Percentiles rank a stretch among this genome's conserved stretches.
Evolutionary conservation across 2,113 vertebrate species (phyloP).

Genomic region (Tenebrosternarchus preto): DNA sequence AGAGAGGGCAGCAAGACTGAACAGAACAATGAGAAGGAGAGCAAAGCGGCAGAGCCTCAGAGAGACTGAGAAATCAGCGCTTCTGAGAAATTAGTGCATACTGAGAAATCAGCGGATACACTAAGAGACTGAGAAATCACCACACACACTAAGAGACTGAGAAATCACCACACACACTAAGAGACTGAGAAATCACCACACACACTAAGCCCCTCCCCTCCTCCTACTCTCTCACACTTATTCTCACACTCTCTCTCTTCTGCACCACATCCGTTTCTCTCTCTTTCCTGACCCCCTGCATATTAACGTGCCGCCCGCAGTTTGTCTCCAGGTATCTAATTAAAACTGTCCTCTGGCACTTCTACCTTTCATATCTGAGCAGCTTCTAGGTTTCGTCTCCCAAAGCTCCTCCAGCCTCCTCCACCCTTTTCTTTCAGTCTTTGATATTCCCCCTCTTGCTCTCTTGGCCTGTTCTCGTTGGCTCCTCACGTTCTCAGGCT

Average conservation of each 20-base stretch:
- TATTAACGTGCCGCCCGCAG: constrained; percentile 71
- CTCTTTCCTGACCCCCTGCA: constrained; percentile 64
- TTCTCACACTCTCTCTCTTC: constrained; percentile 14
- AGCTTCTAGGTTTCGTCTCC: constrained; percentile 47
- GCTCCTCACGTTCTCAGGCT: neutral
- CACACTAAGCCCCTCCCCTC: constrained; percentile 8
- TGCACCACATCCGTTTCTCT: constrained; percentile 36
- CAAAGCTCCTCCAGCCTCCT: constrained; percentile 43
- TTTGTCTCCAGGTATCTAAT: constrained; percentile 77
- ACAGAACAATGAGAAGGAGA: constrained; percentile 32
- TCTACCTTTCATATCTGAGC: constrained; percentile 67
- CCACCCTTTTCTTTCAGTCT: constrained; percentile 13
- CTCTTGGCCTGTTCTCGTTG: constrained; percentile 47
- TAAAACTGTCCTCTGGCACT: constrained; percentile 68
- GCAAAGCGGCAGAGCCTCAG: constrained; percentile 28
- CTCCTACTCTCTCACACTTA: constrained; percentile 27
- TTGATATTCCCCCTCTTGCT: constrained; percentile 28
- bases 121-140: constrained; percentile 32
- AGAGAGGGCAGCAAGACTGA: constrained; percentile 4
- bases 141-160: constrained; percentile 36
- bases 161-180: constrained; percentile 25
- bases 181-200: too few species aligned
- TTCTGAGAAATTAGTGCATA: too few species aligned
- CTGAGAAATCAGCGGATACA: constrained; percentile 22
- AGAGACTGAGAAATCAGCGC: constrained; percentile 32